Percentiles rank a stretch among this genome's conserved stretches.
phyloP scores from a whole-genome alignment of 2,113 vertebrate genomes.

The Syngnathoides biaculeatus region DNA sequence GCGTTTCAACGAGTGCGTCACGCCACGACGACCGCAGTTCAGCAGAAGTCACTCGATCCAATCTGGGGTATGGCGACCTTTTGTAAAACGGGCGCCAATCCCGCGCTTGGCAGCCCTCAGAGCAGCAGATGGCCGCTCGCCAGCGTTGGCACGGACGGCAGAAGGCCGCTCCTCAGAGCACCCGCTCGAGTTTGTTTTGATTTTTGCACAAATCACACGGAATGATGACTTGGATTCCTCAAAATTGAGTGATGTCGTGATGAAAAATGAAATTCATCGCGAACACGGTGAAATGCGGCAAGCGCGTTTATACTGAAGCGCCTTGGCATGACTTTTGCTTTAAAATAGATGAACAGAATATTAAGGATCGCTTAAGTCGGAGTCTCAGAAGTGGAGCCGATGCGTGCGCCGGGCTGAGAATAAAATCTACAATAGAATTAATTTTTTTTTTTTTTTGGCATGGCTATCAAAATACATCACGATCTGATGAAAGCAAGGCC shows the following conservation, averaged over 20 bases:
- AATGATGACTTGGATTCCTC: not conserved
- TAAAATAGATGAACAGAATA: not conserved
- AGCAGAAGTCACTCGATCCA: conserved; percentile 60
- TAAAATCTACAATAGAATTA: not conserved
- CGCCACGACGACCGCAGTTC: conserved; percentile 23
- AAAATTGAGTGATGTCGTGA: not conserved
- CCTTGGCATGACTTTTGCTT: not conserved
- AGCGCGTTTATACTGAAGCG: not conserved
- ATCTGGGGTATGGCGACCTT: conserved; percentile 70
- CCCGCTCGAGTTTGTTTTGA: not conserved
- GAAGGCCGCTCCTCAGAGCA: not conserved
- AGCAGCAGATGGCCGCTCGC: conserved; percentile 12
- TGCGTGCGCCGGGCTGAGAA: not conserved
- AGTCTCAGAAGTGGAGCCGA: conserved; percentile 23
- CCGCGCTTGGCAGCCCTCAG: conserved; percentile 41
- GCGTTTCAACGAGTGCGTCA: not conserved
- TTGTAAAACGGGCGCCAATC: conserved; percentile 49
- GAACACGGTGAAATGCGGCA: not conserved
- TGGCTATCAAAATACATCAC: not conserved
- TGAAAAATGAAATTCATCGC: not conserved
- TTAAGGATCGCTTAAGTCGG: conserved; percentile 48
- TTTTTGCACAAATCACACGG: not conserved
- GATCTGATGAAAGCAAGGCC: too few species aligned
- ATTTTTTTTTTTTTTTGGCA: too few species aligned
- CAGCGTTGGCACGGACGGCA: conserved; percentile 38